Base-by-base conservation (phyloP, 2,113 vertebrate species). In the Rhegmatorhina hoffmannsi region DNA sequence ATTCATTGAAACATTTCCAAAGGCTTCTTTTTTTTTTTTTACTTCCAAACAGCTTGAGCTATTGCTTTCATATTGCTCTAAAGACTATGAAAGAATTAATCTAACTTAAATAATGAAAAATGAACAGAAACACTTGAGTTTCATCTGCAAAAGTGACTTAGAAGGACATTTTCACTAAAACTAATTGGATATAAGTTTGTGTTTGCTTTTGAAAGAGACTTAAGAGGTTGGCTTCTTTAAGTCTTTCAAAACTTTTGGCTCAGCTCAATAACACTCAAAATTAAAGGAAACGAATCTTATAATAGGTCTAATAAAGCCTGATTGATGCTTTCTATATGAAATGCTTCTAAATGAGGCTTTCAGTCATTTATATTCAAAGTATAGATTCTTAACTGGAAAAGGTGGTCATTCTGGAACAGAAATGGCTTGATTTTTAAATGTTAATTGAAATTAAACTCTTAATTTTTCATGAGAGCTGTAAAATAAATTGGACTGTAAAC, bases 381-480 rank as follows among this genome's bases (percentile, higher is more conserved):
- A 44, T 72, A 67, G 16, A 43, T 60, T 92, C 78, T 88, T 90
- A 82, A 73, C 49, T 85, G 82, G 50, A 92, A 93, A 88, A 80
- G 13, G 25, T 86, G 59, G 49, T 90, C 63, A n/a, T 92, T 88
- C 67, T 47, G 6, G 64, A 89, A 52, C 34, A 84, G 47, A 90
- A 95, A 78, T 64, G 26, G 20, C 34, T 86, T 77, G 25, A 17
- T 23, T 75, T 85, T 86, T 40, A 47, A 76, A 88, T 77, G 60
- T 64, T 92, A 92, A 94, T 95, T 95, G 74, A 94, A 92, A 95
- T 73, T 63, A 81, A 94, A 95, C 75, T 68, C 31, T 85, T 90
- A 76, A 46, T 92, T 94, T 96, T 95, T 92, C 63, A 83, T 53
- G 46, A 85, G 17, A 80, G 36, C 40, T 83, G n/a, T 80, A 79